Evolutionary conservation across 2,888 invertebrate species (phyloP).

Genomic region (Conops quadrifasciatus): DNA sequence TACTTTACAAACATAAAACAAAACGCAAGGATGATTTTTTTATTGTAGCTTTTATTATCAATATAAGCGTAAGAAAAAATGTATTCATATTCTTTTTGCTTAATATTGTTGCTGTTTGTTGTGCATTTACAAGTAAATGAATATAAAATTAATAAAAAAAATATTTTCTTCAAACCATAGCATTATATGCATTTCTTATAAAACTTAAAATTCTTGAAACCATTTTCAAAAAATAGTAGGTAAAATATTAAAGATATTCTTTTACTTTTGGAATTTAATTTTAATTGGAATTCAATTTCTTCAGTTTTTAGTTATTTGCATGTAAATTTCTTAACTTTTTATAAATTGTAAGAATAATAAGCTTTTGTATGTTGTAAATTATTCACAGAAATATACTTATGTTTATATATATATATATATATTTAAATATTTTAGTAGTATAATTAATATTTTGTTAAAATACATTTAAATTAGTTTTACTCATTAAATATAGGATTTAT

Average conservation of each 20-base stretch:
- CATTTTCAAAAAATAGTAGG: constrained; percentile 27
- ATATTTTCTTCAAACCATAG: background rate
- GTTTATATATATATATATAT: constrained; percentile 15
- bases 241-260: background rate
- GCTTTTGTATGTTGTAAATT: constrained; percentile 27
- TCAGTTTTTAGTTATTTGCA: constrained; percentile 18
- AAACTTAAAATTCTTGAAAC: constrained; percentile 22
- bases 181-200: background rate
- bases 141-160: background rate
- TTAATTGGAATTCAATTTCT: constrained; percentile 14
- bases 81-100: constrained; percentile 6
- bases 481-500: constrained; percentile 18
- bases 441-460: constrained; percentile 6
- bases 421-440: constrained; percentile 19
- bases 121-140: constrained; percentile 9
- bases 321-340: constrained; percentile 23
- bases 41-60: constrained; percentile 30
- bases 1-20: background rate
- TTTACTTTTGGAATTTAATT: background rate
- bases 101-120: background rate
- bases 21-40: background rate
- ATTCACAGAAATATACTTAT: constrained; percentile 33
- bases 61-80: constrained; percentile 27
- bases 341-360: background rate
- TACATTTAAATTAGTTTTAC: constrained; percentile 22